Evolutionary conservation across 2,888 invertebrate species (phyloP).

Genomic region (Sarcophaga variegata): DNA sequence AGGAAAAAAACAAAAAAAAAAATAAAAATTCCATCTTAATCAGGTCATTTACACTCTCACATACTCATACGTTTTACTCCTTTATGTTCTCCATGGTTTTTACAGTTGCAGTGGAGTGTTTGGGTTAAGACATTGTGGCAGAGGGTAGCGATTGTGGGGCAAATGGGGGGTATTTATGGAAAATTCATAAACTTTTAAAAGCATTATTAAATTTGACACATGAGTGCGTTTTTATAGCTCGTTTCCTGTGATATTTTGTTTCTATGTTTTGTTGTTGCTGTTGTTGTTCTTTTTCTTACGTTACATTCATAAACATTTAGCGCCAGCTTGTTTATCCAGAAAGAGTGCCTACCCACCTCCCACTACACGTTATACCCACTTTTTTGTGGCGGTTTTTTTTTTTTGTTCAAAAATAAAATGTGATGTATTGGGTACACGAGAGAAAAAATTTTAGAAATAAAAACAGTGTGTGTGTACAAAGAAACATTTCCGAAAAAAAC

Average conservation of each 20-base stretch:
- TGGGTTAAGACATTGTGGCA: no score
- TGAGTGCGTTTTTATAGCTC: conserved; percentile 67
- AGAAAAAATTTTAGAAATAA: conserved; percentile 13
- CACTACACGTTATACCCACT: background rate
- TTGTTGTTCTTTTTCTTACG: no score
- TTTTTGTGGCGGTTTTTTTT: conserved; percentile 21
- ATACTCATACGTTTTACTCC: background rate
- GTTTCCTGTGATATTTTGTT: conserved; percentile 56
- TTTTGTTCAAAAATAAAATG: conserved; percentile 36
- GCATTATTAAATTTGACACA: conserved; percentile 62
- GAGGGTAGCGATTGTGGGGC: no score
- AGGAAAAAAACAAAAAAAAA: background rate
- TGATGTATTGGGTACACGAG: conserved; percentile 42
- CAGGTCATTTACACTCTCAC: conserved; percentile 45
- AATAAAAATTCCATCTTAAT: background rate
- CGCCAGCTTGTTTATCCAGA: conserved; percentile 32
- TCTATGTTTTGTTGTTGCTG: background rate
- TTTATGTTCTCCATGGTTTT: background rate
- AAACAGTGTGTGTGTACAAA: background rate
- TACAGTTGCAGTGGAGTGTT: no score
- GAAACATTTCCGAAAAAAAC: background rate
- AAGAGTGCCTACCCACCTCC: background rate
- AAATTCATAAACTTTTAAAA: conserved; percentile 1
- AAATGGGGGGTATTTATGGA: conserved; percentile 5
- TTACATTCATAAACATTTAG: conserved; percentile 48